Conservation (phyloP, 2,797 vertebrate genomes). For the Malacoctenus gilli region DNA sequence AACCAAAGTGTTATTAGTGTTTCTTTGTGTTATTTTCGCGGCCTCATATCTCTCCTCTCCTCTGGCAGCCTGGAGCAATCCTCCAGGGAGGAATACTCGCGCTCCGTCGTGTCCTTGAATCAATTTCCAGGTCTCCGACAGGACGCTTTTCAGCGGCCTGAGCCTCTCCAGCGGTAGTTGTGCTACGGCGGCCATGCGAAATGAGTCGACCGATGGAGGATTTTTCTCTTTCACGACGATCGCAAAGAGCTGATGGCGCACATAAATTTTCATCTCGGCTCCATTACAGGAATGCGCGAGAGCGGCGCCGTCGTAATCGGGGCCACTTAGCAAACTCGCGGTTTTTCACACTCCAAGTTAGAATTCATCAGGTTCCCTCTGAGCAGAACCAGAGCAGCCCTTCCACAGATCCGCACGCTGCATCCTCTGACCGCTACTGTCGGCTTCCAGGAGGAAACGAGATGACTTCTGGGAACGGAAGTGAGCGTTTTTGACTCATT, state of each 20-base stretch:
- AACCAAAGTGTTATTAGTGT: conserved; percentile 22
- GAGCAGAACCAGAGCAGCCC: too few relatives aligned
- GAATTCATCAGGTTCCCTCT: too few relatives aligned
- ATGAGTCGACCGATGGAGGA: conserved; percentile 1
- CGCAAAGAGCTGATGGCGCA: neutral
- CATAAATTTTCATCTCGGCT: conserved; percentile 1
- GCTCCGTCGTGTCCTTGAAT: conserved; percentile 42
- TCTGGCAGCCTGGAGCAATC: conserved; percentile 33
- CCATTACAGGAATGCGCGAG: too few relatives aligned
- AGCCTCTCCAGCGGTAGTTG: conserved; percentile 6
- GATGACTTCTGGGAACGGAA: too few relatives aligned
- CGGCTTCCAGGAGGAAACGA: too few relatives aligned
- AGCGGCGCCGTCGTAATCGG: too few relatives aligned
- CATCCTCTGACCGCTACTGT: too few relatives aligned
- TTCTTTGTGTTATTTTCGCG: conserved; percentile 41
- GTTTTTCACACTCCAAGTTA: too few relatives aligned
- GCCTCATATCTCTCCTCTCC: conserved; percentile 40
- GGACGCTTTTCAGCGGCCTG: conserved; percentile 33
- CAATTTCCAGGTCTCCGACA: conserved; percentile 36
- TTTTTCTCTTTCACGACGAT: neutral
- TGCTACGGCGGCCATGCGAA: neutral
- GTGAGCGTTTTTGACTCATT: too few relatives aligned
- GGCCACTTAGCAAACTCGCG: too few relatives aligned
- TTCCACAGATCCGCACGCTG: too few relatives aligned
- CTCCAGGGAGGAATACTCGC: conserved; percentile 33